Conservation (phyloP, 2,797 vertebrate species). For the Pempheris klunzingeri region DNA sequence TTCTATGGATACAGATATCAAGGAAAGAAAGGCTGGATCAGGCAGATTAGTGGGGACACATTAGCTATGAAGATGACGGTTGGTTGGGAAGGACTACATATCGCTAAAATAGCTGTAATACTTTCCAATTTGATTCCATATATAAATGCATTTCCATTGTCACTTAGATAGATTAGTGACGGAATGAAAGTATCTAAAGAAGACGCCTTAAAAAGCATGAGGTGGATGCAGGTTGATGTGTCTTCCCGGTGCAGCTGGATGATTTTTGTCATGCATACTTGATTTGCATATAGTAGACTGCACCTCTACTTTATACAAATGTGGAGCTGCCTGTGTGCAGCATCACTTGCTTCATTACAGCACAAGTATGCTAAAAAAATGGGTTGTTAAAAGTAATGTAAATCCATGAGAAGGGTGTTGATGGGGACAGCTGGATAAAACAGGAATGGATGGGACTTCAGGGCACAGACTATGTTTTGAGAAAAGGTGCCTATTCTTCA, state of each 20-base stretch:
- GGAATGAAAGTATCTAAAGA: background rate
- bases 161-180: background rate
- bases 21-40: conserved; percentile 54
- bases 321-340: background rate
- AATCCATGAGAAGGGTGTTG: background rate
- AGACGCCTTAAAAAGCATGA: background rate
- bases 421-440: conserved; percentile 32
- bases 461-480: conserved; percentile 38
- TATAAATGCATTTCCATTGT: too few species aligned
- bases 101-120: too few species aligned
- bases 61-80: conserved; percentile 5
- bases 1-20: conserved; percentile 17
- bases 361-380: background rate
- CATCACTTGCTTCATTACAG: background rate
- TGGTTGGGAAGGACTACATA: background rate
- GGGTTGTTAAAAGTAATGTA: background rate
- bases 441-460: conserved; percentile 7
- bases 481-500: conserved; percentile 44
- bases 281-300: background rate
- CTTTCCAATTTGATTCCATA: background rate
- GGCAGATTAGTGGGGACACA: conserved; percentile 21
- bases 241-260: conserved; percentile 3
- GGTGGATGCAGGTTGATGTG: background rate
- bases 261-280: conserved; percentile 3
- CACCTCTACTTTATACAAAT: conserved; percentile 12